Percentiles rank a stretch among this genome's conserved stretches.
These are phyloP conservation scores for Ganaspis brasiliensis DNA, from an alignment of 2,888 invertebrate genomes.

Conservation along the genomic window DNA sequence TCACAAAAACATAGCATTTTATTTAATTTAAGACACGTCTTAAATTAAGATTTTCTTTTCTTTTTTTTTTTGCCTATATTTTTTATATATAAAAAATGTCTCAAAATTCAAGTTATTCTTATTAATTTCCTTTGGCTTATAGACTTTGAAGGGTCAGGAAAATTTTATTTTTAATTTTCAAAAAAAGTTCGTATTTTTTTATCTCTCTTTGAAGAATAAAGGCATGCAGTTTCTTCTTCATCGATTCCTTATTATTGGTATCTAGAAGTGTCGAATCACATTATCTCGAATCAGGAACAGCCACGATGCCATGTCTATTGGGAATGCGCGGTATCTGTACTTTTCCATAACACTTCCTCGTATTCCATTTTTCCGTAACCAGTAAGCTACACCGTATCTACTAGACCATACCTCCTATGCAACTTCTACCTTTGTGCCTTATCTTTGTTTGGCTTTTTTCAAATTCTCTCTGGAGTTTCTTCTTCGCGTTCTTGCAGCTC, in stretches of 20 bases:
- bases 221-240: conserved; percentile 37
- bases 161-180: too few relatives aligned
- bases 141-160: background rate
- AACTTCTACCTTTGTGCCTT: conserved; percentile 1
- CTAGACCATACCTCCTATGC: conserved; percentile 11
- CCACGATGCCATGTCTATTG: conserved; percentile 50
- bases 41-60: too few relatives aligned
- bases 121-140: background rate
- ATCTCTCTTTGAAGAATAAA: too few relatives aligned
- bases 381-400: conserved; percentile 44
- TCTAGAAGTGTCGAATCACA: conserved; percentile 58
- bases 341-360: conserved; percentile 56
- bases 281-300: conserved; percentile 64
- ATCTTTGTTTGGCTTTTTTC: conserved; percentile 32
- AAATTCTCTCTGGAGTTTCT: conserved; percentile 15
- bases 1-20: too few relatives aligned
- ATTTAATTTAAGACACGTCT: too few relatives aligned
- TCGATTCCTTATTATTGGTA: conserved; percentile 57
- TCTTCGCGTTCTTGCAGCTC: background rate
- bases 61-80: too few relatives aligned
- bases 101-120: background rate
- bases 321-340: conserved; percentile 51
- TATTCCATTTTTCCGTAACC: conserved; percentile 53
- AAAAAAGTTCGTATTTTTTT: too few relatives aligned
- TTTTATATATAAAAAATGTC: too few relatives aligned